phyloP scores from a whole-genome alignment of 2,888 invertebrate species.

The Tanytarsus gracilentus region DNA sequence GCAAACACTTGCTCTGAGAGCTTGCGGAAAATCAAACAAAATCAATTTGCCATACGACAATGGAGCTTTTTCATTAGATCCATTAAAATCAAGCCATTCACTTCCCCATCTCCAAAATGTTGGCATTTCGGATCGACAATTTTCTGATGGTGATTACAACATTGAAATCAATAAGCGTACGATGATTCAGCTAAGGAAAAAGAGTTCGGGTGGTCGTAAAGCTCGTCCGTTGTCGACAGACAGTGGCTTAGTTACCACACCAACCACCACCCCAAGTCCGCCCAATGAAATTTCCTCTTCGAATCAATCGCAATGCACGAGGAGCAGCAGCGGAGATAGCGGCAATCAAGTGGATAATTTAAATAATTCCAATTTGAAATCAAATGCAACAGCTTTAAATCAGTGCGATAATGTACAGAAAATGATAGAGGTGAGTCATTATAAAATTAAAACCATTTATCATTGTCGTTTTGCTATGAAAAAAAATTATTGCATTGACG shows the following conservation, averaged over 20 bases:
- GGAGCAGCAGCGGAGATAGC: not conserved
- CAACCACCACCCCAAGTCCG: slow-evolving; percentile 53
- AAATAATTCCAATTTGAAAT: too few relatives aligned
- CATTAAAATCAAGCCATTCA: slow-evolving; percentile 21
- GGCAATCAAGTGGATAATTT: slow-evolving; percentile 2
- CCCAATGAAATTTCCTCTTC: slow-evolving; percentile 40
- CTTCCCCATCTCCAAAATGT: slow-evolving; percentile 20
- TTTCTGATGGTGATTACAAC: slow-evolving; percentile 10
- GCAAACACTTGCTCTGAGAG: not conserved
- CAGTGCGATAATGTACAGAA: slow-evolving; percentile 43
- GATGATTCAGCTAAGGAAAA: not conserved
- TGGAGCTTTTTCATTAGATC: slow-evolving; percentile 1
- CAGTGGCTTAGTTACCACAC: too few relatives aligned
- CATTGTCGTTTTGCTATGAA: not conserved
- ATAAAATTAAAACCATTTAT: slow-evolving; percentile 3
- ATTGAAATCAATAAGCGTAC: slow-evolving; percentile 15
- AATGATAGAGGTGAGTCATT: slow-evolving; percentile 42
- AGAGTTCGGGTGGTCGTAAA: slow-evolving; percentile 37
- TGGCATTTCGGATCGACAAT: not conserved
- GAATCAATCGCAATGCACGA: not conserved
- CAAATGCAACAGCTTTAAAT: slow-evolving; percentile 36
- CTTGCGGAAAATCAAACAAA: not conserved
- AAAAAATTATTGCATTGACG: not conserved
- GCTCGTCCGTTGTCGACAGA: slow-evolving; percentile 44
- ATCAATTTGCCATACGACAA: slow-evolving; percentile 11